Percentiles rank a stretch among this genome's conserved stretches.
phyloP scores from a whole-genome alignment of 2,888 invertebrate species.

The Physocephala rufipes region DNA sequence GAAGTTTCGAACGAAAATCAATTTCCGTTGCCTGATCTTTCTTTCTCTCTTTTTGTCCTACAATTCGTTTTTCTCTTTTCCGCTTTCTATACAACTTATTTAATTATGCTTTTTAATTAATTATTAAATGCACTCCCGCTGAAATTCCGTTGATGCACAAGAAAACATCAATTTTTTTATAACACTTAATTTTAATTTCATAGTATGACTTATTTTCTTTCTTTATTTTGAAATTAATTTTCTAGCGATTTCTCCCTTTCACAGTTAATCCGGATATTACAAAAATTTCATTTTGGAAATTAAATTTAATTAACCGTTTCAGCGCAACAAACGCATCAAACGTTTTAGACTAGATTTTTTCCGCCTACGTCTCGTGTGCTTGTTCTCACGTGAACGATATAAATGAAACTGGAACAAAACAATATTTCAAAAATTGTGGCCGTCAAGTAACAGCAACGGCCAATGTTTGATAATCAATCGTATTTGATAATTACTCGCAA shows the following conservation, averaged over 20 bases:
- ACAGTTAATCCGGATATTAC: too few species aligned
- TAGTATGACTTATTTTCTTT: not conserved
- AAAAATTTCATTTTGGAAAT: not conserved
- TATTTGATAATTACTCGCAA: not conserved
- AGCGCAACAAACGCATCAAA: constrained; percentile 31
- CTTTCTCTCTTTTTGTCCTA: not conserved
- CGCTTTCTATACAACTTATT: not conserved
- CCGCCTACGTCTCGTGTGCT: constrained; percentile 51
- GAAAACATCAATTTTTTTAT: not conserved
- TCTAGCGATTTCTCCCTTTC: not conserved
- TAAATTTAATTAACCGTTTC: constrained; percentile 36
- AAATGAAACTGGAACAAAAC: constrained; percentile 47
- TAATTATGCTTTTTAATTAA: not conserved
- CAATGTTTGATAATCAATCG: not conserved
- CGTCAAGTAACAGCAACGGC: constrained; percentile 20
- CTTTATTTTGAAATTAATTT: not conserved
- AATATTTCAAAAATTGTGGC: constrained; percentile 30
- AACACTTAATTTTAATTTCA: not conserved
- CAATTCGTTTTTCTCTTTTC: not conserved
- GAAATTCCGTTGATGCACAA: too few species aligned
- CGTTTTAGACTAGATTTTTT: constrained; percentile 31
- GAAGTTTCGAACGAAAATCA: not conserved
- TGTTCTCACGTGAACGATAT: constrained; percentile 48
- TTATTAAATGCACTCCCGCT: not conserved
- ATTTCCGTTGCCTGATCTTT: constrained; percentile 4